phyloP scores from a whole-genome alignment of 2,888 invertebrate genomes.

The Synergus umbraculus region DNA sequence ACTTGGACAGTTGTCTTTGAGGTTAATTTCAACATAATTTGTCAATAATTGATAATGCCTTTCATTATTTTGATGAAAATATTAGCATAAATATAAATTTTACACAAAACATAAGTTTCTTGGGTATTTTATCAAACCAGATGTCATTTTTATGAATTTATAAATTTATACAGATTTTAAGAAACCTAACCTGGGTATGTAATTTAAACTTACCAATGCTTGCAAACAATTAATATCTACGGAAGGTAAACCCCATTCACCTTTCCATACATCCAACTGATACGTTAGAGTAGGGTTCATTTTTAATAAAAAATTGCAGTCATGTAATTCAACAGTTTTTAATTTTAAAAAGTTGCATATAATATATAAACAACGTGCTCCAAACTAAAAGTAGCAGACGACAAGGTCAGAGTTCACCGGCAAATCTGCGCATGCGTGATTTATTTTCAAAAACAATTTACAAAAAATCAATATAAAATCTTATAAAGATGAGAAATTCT shows the following conservation, averaged over 20 bases:
- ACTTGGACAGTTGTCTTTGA: background rate
- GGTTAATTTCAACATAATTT: background rate
- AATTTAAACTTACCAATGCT: constrained; percentile 80
- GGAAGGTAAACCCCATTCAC: constrained; percentile 84
- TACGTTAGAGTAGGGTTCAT: constrained; percentile 61
- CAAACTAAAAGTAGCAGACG: background rate
- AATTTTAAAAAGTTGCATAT: constrained; percentile 9
- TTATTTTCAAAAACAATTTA: background rate
- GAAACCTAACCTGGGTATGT: background rate
- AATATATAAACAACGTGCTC: constrained; percentile 10
- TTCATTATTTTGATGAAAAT: background rate
- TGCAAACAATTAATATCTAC: constrained; percentile 82
- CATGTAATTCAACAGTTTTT: background rate
- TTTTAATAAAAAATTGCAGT: constrained; percentile 7
- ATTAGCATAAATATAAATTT: background rate
- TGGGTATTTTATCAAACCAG: background rate
- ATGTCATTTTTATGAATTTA: background rate
- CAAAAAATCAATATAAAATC: too few relatives aligned
- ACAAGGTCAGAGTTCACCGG: background rate
- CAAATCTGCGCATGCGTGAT: background rate
- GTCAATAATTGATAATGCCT: background rate
- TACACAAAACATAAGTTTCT: background rate
- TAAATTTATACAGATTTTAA: background rate
- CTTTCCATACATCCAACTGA: constrained; percentile 81
- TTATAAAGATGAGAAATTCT: too few relatives aligned